Evolutionary conservation across 2,888 invertebrate species (phyloP), one percentile per base, ranked within the genome.

Genomic region (Stegana nigrithorax): DNA sequence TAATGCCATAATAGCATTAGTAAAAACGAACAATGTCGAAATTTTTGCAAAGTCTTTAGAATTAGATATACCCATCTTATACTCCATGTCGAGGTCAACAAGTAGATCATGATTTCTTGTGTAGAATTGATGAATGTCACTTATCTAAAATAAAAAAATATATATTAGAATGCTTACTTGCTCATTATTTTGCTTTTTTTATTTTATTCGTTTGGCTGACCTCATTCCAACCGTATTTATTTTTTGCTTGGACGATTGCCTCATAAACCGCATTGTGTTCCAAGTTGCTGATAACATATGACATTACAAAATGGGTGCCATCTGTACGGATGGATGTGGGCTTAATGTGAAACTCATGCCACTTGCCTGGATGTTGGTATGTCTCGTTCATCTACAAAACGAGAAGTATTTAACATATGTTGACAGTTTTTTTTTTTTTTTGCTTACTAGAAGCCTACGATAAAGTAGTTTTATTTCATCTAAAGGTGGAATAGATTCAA

Each of bases 181-280:
- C n/a, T n/a, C n/a, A n/a, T n/a, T n/a, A n/a, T 17, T 17, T 10
- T 4, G 19, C 21, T 14, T 12, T 47, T 14, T 47, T 21, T 6
- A 19, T 12, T 19, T n/a, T n/a, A 7, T 7, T 17, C 32, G 39
- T 10, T 1, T 8, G 1, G 10, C 72, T 73, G 70, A 89, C 89
- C 87, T 91, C 91, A 75, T 91, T 91, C 91, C 91, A 91, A 0
- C 92, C 92, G 69, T 91, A 91, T 85, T 90, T 87, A 84, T 92
- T 92, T 87, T 90, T 91, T 55, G 91, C 91, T 78, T 91, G 91
- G 53, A 92, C 91, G 64, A 91, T 90, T 17, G 91, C 91, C 75
- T 92, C 92, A 83, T 91, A 92, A 21, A 90, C 89, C 0, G 91
- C 90, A 19, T 89, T 91, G 1, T 91, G 89, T 73, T 91, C 88